phyloP scores from a whole-genome alignment of 2,888 invertebrate genomes.

The Chymomyza procnemis region DNA sequence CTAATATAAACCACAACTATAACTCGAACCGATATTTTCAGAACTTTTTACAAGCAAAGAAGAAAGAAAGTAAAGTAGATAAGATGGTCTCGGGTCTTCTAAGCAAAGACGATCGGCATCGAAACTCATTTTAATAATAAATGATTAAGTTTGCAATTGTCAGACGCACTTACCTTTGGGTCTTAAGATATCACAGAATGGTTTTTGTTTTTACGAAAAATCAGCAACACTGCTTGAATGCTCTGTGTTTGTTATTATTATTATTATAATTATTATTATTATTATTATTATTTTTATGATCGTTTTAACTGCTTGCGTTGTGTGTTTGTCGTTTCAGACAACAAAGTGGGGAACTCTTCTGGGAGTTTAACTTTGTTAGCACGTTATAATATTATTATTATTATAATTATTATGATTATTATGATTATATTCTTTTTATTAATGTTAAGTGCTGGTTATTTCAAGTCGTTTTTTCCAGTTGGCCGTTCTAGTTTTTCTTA shows the following conservation, averaged over 20 bases:
- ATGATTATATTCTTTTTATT: not conserved
- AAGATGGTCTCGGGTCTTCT: no score
- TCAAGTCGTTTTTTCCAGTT: not conserved
- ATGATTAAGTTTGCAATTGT: no score
- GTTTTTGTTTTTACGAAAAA: conserved; percentile 51
- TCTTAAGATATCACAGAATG: conserved; percentile 73
- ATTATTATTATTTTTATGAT: conserved; percentile 2
- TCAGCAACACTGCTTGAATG: conserved; percentile 48
- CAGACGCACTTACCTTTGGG: conserved; percentile 60
- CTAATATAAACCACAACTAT: no score
- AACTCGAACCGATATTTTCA: no score
- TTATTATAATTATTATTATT: conserved; percentile 5
- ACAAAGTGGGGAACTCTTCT: not conserved
- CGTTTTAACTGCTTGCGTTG: not conserved
- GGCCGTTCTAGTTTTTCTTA: not conserved
- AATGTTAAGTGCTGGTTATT: conserved; percentile 1
- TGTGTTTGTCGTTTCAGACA: conserved; percentile 3
- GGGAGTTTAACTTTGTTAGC: not conserved
- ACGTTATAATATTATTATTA: not conserved
- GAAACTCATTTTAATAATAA: no score
- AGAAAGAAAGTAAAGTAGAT: no score
- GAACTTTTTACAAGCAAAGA: no score
- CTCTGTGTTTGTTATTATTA: conserved; percentile 8
- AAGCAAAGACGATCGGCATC: no score
- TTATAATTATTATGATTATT: not conserved